These are phyloP conservation scores for Caiman crocodilus DNA, from an alignment of 2,797 vertebrate species.

Conservation along the genomic window DNA sequence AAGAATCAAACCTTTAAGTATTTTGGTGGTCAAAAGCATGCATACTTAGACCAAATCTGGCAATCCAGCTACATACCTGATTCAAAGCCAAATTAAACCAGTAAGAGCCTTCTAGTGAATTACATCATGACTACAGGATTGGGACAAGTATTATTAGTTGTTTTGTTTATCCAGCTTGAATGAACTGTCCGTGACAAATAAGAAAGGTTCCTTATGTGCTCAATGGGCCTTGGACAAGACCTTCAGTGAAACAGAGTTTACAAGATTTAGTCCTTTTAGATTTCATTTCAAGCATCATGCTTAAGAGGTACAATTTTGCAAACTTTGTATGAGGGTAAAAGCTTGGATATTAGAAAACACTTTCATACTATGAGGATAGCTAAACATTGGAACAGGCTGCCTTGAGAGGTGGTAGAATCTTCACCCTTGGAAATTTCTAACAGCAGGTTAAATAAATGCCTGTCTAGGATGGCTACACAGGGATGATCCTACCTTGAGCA, in stretches of 20 bases:
- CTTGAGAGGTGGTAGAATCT: too few relatives aligned
- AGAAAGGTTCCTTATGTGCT: background rate
- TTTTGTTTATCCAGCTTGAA: background rate
- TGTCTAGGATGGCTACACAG: too few relatives aligned
- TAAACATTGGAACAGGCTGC: too few relatives aligned
- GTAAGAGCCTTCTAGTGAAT: background rate
- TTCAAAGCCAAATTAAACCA: background rate
- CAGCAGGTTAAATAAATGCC: too few relatives aligned
- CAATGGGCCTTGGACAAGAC: background rate
- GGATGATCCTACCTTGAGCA: too few relatives aligned
- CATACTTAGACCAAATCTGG: background rate
- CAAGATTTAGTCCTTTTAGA: background rate
- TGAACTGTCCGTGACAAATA: background rate
- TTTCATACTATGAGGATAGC: too few relatives aligned
- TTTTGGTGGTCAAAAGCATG: background rate
- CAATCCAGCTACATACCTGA: background rate
- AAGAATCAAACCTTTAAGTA: background rate
- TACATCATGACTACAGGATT: background rate
- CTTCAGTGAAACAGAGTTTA: background rate
- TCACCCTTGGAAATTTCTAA: too few relatives aligned
- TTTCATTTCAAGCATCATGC: background rate
- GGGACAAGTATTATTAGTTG: background rate
- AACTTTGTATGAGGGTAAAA: background rate
- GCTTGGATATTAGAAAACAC: too few relatives aligned
- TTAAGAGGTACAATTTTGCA: background rate